A percentile compares a stretch with the other conserved stretches of the same genome.
Evolutionary conservation across 2,888 invertebrate genomes (phyloP).

Genomic region (Acanthococcus lagerstroemiae): DNA sequence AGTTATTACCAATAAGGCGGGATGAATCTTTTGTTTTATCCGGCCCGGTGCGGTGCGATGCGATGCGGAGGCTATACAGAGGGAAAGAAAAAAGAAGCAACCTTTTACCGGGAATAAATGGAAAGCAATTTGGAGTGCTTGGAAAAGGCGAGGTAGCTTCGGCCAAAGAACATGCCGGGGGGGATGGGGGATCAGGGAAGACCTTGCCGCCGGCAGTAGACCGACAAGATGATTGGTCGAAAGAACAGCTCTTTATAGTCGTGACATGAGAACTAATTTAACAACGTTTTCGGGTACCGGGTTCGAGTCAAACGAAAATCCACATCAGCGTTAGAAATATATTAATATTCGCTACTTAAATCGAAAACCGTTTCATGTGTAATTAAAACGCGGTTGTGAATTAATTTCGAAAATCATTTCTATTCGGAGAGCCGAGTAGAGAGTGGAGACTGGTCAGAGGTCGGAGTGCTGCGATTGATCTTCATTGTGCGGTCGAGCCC

Average conservation of each 20-base stretch:
- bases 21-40: constrained; percentile 18
- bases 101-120: constrained; percentile 24
- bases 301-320: too few species aligned
- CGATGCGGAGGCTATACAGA: not conserved
- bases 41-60: not conserved
- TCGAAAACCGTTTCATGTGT: too few species aligned
- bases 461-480: too few species aligned
- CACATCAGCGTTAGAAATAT: too few species aligned
- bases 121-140: constrained; percentile 19
- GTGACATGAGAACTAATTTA: not conserved
- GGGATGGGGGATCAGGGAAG: not conserved
- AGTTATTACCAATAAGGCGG: constrained; percentile 17
- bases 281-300: too few species aligned
- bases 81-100: constrained; percentile 2
- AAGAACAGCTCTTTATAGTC: not conserved
- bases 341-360: too few species aligned
- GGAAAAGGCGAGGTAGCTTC: not conserved
- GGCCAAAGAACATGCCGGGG: too few species aligned
- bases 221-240: constrained; percentile 25
- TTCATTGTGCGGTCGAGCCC: too few species aligned
- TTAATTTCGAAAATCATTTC: too few species aligned
- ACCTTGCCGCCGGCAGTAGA: constrained; percentile 23
- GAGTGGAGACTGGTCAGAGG: too few species aligned
- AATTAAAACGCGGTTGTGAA: too few species aligned
- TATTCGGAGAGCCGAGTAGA: too few species aligned